A percentile compares a stretch with the other conserved stretches of the same genome.
phyloP scores from a whole-genome alignment of 2,113 vertebrate species.

The Pachycephala philippinensis region DNA sequence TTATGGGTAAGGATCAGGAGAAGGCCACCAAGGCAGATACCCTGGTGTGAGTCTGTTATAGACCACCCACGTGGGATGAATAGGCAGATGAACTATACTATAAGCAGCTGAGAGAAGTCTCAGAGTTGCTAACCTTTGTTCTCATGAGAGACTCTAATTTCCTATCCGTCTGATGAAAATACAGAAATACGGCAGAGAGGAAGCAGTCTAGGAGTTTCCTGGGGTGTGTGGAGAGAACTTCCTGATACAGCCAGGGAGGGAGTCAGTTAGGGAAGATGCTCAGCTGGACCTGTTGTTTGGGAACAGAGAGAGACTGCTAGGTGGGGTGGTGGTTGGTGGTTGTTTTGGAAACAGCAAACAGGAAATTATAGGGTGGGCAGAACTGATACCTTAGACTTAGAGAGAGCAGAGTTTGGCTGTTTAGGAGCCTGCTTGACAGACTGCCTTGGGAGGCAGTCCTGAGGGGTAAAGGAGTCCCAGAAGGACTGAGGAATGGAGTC shows the following conservation, averaged over 20 bases:
- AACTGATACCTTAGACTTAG: background rate
- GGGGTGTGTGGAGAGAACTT: background rate
- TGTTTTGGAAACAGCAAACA: background rate
- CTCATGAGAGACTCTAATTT: background rate
- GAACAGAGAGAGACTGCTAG: background rate
- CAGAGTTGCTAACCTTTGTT: background rate
- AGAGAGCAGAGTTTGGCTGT: background rate
- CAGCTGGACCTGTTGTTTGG: background rate
- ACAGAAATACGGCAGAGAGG: background rate
- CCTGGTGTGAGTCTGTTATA: background rate
- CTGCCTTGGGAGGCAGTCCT: background rate
- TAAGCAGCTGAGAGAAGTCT: background rate
- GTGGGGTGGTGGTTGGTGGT: background rate
- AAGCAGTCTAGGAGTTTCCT: background rate
- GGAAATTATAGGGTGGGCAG: background rate
- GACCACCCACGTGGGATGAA: background rate
- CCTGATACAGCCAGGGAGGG: background rate
- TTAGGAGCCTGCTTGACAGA: background rate
- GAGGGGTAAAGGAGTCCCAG: background rate
- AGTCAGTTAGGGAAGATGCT: background rate
- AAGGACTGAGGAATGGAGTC: background rate
- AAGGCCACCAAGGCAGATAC: background rate
- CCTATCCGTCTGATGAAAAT: background rate
- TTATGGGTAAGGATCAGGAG: background rate
- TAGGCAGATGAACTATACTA: background rate